A percentile compares a stretch with the other conserved stretches of the same genome.
Evolutionary conservation across 2,113 vertebrate genomes (phyloP).

Genomic region (Muntiacus reevesi): DNA sequence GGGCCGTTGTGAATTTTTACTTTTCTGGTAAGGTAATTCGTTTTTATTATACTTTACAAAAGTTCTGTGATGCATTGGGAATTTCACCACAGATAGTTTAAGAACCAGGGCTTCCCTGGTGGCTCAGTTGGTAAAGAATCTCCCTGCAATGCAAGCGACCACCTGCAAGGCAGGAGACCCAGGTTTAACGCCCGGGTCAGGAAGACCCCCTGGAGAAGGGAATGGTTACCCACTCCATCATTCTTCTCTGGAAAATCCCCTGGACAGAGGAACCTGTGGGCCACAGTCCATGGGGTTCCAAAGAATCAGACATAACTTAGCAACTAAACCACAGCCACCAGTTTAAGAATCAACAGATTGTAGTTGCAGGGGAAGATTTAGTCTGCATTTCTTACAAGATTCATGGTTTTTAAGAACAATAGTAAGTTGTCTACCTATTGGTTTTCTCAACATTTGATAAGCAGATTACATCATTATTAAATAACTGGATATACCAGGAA

Average conservation of each 20-base stretch:
- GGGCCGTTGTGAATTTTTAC: neutral
- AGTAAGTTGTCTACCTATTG: neutral
- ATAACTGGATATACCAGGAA: neutral
- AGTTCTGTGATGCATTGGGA: neutral
- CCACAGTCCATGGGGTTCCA: neutral
- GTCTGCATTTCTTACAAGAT: neutral
- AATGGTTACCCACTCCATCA: neutral
- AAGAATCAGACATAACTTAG: neutral
- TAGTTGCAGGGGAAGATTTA: neutral
- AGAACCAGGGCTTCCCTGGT: neutral
- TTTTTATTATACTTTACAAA: neutral
- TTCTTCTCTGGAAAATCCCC: neutral
- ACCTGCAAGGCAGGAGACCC: neutral
- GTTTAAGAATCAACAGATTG: neutral
- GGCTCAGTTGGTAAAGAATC: neutral
- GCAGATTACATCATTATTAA: neutral
- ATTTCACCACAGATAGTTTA: neutral
- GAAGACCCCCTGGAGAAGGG: neutral
- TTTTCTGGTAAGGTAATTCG: neutral
- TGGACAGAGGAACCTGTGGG: neutral
- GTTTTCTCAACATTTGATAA: conserved; percentile 12
- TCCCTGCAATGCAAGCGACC: neutral
- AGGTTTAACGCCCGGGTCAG: neutral
- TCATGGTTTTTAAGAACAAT: neutral
- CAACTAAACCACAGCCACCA: neutral